Percentiles rank a stretch among this genome's conserved stretches.
These are phyloP conservation scores for Calyptommatus sinebrachiatus DNA, from an alignment of 2,113 vertebrate genomes.

Conservation along the genomic window DNA sequence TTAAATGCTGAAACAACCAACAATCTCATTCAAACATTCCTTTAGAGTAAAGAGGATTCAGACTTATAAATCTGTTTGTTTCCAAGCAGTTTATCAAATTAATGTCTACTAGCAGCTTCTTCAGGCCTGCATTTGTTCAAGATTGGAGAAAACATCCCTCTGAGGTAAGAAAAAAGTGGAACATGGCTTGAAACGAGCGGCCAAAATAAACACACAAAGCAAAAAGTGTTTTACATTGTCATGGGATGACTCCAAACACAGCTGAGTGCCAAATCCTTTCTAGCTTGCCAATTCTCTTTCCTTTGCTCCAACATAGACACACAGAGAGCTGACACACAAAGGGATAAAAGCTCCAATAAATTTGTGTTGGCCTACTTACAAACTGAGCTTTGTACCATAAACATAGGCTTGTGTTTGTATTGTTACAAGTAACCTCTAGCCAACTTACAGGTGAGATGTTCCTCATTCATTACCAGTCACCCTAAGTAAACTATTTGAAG, in stretches of 20 bases:
- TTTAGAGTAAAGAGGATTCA: background rate
- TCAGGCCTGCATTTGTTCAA: background rate
- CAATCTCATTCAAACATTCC: background rate
- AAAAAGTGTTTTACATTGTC: background rate
- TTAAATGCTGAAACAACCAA: background rate
- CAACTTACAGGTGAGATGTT: background rate
- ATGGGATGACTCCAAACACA: constrained; percentile 17
- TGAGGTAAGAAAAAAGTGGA: background rate
- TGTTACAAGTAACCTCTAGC: background rate
- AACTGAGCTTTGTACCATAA: background rate
- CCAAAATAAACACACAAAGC: background rate
- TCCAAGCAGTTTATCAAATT: background rate
- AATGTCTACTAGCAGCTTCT: background rate
- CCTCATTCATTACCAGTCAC: background rate
- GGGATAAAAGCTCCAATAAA: background rate
- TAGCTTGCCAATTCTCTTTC: background rate
- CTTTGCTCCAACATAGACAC: background rate
- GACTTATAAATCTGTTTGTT: background rate
- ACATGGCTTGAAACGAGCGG: background rate
- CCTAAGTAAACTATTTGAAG: background rate
- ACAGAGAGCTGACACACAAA: background rate
- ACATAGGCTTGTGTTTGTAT: background rate
- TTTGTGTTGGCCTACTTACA: background rate
- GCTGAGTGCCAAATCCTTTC: background rate
- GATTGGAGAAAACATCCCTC: background rate